Percentiles rank a stretch among this genome's conserved stretches.
Evolutionary conservation across 2,113 vertebrate species (phyloP).

Genomic region (Semnornis frantzii): DNA sequence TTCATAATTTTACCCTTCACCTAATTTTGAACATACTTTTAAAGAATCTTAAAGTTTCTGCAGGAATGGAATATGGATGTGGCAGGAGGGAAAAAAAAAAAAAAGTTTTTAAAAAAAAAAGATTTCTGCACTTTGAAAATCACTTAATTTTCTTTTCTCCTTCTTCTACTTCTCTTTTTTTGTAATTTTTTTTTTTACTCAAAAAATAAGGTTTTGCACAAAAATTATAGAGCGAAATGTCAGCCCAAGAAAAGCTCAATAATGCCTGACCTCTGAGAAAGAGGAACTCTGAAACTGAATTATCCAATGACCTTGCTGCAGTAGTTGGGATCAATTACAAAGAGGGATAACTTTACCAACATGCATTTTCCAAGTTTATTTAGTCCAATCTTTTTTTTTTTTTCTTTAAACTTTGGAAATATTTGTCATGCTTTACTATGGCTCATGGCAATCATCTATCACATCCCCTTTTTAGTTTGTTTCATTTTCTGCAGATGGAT

Average conservation of each 20-base stretch:
- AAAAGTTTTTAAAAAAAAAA: background rate
- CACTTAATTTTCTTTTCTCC: background rate
- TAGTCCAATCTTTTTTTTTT: background rate
- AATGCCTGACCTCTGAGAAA: background rate
- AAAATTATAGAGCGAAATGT: background rate
- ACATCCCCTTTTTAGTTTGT: too few species aligned
- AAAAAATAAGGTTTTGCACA: background rate
- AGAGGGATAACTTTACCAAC: background rate
- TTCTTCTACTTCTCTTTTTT: background rate
- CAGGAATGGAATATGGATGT: slow-evolving; percentile 70
- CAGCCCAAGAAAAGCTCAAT: background rate
- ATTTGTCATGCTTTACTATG: too few species aligned
- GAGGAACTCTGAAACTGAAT: background rate
- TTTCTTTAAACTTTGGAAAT: background rate
- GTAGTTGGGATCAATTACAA: background rate
- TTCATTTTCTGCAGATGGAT: too few species aligned
- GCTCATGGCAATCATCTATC: too few species aligned
- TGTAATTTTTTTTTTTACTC: background rate
- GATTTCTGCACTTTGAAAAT: background rate
- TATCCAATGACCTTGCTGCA: background rate
- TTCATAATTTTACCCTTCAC: slow-evolving; percentile 87
- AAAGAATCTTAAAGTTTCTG: slow-evolving; percentile 84
- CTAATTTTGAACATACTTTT: slow-evolving; percentile 86
- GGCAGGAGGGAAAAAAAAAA: background rate
- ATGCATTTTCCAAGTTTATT: background rate